Evolutionary conservation across 2,797 vertebrate genomes (phyloP).

Genomic region (Chelon auratus): DNA sequence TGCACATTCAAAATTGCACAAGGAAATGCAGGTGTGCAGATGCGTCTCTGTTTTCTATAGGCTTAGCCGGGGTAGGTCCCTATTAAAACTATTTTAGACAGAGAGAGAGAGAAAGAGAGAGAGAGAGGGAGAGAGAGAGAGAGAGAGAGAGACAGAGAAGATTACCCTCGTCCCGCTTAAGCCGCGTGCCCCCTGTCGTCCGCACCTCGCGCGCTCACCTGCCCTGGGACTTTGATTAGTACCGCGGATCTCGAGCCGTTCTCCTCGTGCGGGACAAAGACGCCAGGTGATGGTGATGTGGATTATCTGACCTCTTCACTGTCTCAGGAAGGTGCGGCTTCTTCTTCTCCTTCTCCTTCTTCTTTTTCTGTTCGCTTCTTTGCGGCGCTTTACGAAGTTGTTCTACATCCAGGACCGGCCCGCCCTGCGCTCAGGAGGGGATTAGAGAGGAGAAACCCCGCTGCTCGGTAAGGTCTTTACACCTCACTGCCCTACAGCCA

Average conservation of each 20-base stretch:
- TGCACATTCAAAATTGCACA: background rate
- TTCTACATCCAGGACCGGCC: constrained; percentile 36
- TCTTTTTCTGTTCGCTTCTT: background rate
- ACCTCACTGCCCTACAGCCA: constrained; percentile 6
- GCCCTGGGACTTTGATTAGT: constrained; percentile 19
- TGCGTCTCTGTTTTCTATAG: background rate
- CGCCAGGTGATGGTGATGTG: constrained; percentile 25
- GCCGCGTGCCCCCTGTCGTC: constrained; percentile 27
- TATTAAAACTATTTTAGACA: background rate
- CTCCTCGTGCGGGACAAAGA: background rate
- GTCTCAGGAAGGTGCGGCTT: constrained; percentile 36
- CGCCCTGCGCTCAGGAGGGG: constrained; percentile 58
- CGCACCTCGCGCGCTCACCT: constrained; percentile 66
- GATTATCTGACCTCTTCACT: constrained; percentile 53
- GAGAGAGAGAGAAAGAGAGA: background rate
- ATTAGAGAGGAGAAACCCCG: constrained; percentile 57
- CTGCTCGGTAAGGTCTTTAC: constrained; percentile 67
- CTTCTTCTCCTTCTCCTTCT: background rate
- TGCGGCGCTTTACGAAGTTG: constrained; percentile 57
- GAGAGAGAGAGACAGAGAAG: constrained; percentile 7
- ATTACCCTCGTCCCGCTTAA: constrained; percentile 55
- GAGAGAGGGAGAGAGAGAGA: background rate
- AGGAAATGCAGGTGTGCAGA: constrained; percentile 50
- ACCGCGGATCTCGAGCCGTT: background rate
- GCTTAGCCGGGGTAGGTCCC: too few relatives aligned